Conservation (phyloP, 2,113 vertebrate species). For the Coptodon rendalli region DNA sequence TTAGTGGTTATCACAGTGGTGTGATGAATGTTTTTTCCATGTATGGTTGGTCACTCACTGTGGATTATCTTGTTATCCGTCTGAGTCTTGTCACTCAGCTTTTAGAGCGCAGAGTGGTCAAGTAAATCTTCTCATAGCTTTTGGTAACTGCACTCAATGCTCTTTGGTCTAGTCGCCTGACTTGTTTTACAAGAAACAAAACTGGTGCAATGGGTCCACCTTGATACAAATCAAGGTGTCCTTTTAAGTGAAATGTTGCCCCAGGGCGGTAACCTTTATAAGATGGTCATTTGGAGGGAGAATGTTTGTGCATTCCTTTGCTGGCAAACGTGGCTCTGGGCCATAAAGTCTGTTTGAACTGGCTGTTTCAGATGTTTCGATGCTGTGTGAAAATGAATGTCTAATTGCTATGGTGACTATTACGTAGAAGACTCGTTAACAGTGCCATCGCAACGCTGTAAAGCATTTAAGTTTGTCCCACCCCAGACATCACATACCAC, state of each 20-base stretch:
- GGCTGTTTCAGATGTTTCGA: slow-evolving; percentile 47
- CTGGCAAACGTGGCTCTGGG: slow-evolving; percentile 53
- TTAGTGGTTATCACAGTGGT: slow-evolving; percentile 2
- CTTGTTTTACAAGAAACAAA: not conserved
- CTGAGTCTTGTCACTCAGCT: not conserved
- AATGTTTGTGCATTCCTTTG: slow-evolving; percentile 70
- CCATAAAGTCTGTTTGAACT: slow-evolving; percentile 60
- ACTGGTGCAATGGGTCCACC: not conserved
- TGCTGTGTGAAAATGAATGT: slow-evolving; percentile 52
- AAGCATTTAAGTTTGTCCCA: not conserved
- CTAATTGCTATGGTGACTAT: slow-evolving; percentile 57
- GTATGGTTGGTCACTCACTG: not conserved
- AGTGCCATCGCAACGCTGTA: not conserved
- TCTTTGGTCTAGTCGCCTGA: not conserved
- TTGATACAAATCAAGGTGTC: slow-evolving; percentile 54
- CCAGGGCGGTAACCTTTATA: slow-evolving; percentile 35
- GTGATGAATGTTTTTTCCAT: not conserved
- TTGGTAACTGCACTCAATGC: not conserved
- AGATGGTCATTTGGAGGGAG: slow-evolving; percentile 39
- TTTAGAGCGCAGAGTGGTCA: not conserved
- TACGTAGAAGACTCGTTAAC: slow-evolving; percentile 13
- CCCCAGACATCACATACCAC: not conserved
- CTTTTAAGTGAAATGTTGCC: slow-evolving; percentile 28
- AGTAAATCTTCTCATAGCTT: not conserved
- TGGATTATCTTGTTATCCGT: not conserved